Conservation (phyloP, 2,113 vertebrate genomes). For the Cryptomyrus ogoouensis region DNA sequence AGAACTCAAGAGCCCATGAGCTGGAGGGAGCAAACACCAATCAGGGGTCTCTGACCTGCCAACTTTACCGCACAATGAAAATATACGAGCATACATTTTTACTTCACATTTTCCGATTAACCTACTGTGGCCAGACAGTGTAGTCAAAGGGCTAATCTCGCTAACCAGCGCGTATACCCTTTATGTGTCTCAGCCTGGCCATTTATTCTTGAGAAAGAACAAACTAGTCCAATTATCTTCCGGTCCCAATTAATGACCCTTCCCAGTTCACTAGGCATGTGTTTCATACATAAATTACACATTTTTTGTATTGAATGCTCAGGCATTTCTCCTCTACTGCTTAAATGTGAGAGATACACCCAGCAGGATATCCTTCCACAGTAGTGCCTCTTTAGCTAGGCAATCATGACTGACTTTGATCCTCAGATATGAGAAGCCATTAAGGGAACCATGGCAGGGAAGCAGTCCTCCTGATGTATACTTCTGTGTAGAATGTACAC, state of each 20-base stretch:
- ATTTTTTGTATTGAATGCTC: constrained; percentile 48
- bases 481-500: neutral
- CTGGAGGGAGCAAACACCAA: neutral
- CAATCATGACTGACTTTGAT: constrained; percentile 29
- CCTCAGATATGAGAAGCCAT: constrained; percentile 37
- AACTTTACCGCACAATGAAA: neutral
- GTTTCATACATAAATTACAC: constrained; percentile 47
- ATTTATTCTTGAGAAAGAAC: constrained; percentile 11
- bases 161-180: neutral
- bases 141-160: neutral
- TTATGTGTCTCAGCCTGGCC: neutral
- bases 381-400: constrained; percentile 28
- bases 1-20: neutral
- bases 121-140: neutral
- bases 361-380: constrained; percentile 33
- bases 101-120: neutral
- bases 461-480: neutral
- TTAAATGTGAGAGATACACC: constrained; percentile 41
- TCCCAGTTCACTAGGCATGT: constrained; percentile 29
- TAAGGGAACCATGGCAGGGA: constrained; percentile 13
- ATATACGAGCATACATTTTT: neutral
- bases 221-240: constrained; percentile 35
- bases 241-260: constrained; percentile 17
- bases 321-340: constrained; percentile 41
- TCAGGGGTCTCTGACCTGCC: neutral